Conservation (phyloP, 2,113 vertebrate genomes). For the Hydrochoerus hydrochaeris region DNA sequence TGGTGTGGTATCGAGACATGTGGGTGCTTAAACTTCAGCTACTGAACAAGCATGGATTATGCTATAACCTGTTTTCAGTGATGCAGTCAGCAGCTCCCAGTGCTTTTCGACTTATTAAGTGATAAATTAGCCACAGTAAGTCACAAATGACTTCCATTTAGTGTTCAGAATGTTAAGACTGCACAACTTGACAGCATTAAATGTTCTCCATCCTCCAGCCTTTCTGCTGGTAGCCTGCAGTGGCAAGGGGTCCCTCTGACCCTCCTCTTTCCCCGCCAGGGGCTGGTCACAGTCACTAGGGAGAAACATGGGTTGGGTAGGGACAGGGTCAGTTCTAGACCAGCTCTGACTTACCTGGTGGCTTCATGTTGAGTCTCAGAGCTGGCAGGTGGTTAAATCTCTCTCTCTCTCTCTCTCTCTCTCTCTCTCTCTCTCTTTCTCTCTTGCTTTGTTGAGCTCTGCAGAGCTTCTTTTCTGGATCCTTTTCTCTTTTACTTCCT, state of each 20-base stretch:
- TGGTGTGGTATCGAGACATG: background rate
- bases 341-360: background rate
- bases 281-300: background rate
- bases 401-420: background rate
- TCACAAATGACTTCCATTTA: background rate
- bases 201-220: background rate
- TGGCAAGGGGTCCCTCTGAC: background rate
- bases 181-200: background rate
- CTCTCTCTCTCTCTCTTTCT: background rate
- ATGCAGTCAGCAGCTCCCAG: background rate
- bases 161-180: background rate
- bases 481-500: background rate
- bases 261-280: background rate
- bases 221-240: background rate
- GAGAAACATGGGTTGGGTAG: background rate
- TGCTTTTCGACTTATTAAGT: background rate
- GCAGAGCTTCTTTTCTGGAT: background rate
- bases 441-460: background rate
- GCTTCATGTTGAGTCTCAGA: background rate
- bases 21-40: background rate
- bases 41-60: background rate
- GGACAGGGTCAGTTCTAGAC: background rate
- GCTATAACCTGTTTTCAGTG: background rate
- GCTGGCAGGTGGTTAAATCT: background rate
- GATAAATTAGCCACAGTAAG: background rate